Evolutionary conservation across 2,797 vertebrate genomes (phyloP), one percentile per base, ranked within the genome.

Genomic region (Anabas testudineus): DNA sequence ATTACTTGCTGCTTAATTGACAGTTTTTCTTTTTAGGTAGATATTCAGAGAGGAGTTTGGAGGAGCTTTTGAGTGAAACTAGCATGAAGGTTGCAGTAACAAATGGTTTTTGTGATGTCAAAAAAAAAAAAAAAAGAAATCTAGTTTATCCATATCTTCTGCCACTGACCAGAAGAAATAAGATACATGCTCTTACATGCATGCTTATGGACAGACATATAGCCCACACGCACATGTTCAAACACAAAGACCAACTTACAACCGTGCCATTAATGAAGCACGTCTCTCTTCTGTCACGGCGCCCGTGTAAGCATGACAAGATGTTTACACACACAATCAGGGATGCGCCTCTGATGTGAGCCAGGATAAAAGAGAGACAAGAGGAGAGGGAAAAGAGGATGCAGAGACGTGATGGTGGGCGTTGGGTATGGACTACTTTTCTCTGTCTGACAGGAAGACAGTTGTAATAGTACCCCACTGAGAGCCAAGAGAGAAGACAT

Each of bases 251-350:
- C 83, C 78, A 87, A 86, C 78, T 81, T 81, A 79, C 86, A 81
- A 86, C 76, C 63, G 8, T 42, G 65, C 54, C 71, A 66, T 74
- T 92, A 91, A 92, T 90, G 89, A 92, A 89, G 82, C 80, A 19
- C 65, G 39, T 85, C 83, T 80, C 88, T 90, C 88, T 82, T 81
- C 87, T 90, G 91, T 89, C 91, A 88, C 85, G 89, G 77, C 60
- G 87, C 71, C 76, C 49, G 22, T 88, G 88, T 91, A 84, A 86
- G 89, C 80, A 80, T 89, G 91, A 93, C 89, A 91, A 91, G 90
- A 87, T 91, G 91, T 92, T 93, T 93, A 93, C 90, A 91, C 91
- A 82, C 87, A 75, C 83, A 80, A 89, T 88, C 90, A 90, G 83
- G 83, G 75, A 77, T 61, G 81, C 15, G 74, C 72, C 71, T 91